Evolutionary conservation across 2,113 vertebrate species (phyloP), one percentile per base, ranked within the genome.

Genomic region (Eulemur rufifrons): DNA sequence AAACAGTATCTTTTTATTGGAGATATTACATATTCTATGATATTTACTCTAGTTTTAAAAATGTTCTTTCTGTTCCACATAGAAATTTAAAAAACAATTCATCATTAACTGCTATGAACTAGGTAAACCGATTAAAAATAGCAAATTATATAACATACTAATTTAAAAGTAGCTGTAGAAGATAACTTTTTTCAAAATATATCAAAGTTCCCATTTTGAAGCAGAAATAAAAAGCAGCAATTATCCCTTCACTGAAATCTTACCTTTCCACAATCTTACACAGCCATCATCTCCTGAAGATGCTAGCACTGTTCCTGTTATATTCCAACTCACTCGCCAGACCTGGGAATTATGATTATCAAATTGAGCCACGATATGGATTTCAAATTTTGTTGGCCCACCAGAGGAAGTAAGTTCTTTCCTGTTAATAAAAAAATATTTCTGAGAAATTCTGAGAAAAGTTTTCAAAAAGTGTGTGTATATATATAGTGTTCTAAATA

Each of bases 241-340:
- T 29, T n/a, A 37, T 3, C 14, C 8, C 63, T 59, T 96, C 27
- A 68, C 0, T 85, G 29, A 92, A 45, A 20, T 73, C 96, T 98
- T 97, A 99, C 99, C 99, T 99, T 99, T 99, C 99, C 99, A 99
- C 71, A 99, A 98, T 61, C 99, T 99, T 78, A 99, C 99, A 54
- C 99, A 99, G 95, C 99, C 99, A 78, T 99, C 99, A 11, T 99
- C 99, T 37, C 99, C 99, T 0, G 99, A 99, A n/a, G 99, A 99
- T 39, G 99, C 99, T 95, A 99, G 98, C 68, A 99, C 98, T 14
- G 99, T 99, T 98, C 99, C 99, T 88, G 99, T 99, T 98, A 99
- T 99, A 98, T 99, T 99, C 99, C 99, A 99, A 98, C 99, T 99
- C 69, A 99, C 99, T 63, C 99, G 98, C 99, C 99, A 99, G 89